Evolutionary conservation across 2,888 invertebrate genomes (phyloP).

Genomic region (Tachystola acroxantha): DNA sequence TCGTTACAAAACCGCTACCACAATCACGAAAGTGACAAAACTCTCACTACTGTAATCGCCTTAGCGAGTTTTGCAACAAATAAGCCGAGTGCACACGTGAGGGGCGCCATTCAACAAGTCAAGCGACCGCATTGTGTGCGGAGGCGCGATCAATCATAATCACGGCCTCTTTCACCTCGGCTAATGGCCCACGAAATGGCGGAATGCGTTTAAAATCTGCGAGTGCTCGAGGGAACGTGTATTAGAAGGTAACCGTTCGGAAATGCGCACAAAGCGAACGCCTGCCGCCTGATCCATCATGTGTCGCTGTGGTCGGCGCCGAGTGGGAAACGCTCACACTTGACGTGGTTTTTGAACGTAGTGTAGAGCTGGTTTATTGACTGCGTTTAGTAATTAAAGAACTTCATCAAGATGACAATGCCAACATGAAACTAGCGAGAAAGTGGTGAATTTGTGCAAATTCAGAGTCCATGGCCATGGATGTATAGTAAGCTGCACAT

Average conservation of each 20-base stretch:
- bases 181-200: conserved; percentile 75
- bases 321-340: conserved; percentile 3
- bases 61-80: conserved; percentile 48
- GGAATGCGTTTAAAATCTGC: conserved; percentile 74
- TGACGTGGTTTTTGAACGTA: conserved; percentile 10
- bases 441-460: too few species aligned
- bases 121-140: conserved; percentile 54
- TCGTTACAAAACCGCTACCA: not conserved
- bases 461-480: too few species aligned
- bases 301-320: conserved; percentile 35
- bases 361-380: not conserved
- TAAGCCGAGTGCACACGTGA: conserved; percentile 57
- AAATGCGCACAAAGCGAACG: conserved; percentile 62
- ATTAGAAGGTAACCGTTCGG: conserved; percentile 72
- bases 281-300: conserved; percentile 63
- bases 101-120: conserved; percentile 68
- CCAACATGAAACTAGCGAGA: too few species aligned
- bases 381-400: not conserved
- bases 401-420: not conserved
- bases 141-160: conserved; percentile 71
- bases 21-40: conserved; percentile 29
- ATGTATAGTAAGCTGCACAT: too few species aligned
- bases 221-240: conserved; percentile 48
- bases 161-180: conserved; percentile 71
- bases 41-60: conserved; percentile 21